Evolutionary conservation across 2,888 invertebrate genomes (phyloP).

Genomic region (Eumacrocentrus americanus): DNA sequence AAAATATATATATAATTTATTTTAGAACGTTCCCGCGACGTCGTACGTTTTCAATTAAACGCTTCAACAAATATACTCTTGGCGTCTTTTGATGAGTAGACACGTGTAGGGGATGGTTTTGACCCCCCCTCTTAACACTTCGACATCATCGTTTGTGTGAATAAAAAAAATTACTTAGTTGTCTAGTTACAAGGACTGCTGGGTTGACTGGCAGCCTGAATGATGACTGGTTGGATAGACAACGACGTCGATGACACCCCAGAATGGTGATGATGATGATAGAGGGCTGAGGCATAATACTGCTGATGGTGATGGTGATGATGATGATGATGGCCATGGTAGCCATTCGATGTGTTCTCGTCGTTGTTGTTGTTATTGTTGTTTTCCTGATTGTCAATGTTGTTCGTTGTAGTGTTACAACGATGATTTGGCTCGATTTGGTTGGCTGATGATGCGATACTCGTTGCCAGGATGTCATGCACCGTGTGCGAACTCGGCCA

Average conservation of each 20-base stretch:
- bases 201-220: conserved; percentile 50
- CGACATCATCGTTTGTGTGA: neutral
- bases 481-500: conserved; percentile 60
- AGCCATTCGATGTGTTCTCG: conserved; percentile 36
- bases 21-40: too few relatives aligned
- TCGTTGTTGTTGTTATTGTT: conserved; percentile 27
- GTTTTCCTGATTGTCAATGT: conserved; percentile 24
- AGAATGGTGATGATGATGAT: conserved; percentile 56
- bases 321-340: conserved; percentile 31
- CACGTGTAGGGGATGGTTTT: neutral
- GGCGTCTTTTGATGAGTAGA: too few relatives aligned
- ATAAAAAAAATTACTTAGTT: neutral
- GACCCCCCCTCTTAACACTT: too few relatives aligned
- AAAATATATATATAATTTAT: neutral
- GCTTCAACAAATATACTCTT: too few relatives aligned
- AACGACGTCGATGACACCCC: conserved; percentile 40
- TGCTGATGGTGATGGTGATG: conserved; percentile 41
- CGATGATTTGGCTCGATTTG: conserved; percentile 26
- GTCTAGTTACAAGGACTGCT: conserved; percentile 52
- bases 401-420: conserved; percentile 26
- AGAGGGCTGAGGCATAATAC: conserved; percentile 59
- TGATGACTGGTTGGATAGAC: conserved; percentile 45
- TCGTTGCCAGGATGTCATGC: conserved; percentile 56
- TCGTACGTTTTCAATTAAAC: too few relatives aligned
- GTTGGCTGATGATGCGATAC: conserved; percentile 36